Conservation (phyloP, 1,140 invertebrate species). For the Bombus pyrosoma region DNA sequence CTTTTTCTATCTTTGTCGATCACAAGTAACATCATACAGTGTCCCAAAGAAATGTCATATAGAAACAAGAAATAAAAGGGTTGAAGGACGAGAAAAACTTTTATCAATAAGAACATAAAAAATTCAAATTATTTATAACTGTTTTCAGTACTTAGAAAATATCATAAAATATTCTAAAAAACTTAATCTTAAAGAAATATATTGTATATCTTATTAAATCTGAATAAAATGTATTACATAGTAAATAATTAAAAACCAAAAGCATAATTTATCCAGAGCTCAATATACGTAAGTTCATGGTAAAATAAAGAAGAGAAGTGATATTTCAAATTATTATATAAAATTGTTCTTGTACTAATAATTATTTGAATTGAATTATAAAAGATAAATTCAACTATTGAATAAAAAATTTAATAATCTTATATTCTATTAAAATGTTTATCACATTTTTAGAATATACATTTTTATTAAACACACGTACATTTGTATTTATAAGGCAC, state of each 20-base stretch:
- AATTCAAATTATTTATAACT: not conserved
- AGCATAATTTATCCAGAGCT: too few species aligned
- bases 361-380: not conserved
- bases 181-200: not conserved
- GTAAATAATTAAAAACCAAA: not conserved
- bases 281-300: not conserved
- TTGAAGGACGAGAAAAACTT: not conserved
- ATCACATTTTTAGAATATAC: not conserved
- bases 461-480: conserved; percentile 24
- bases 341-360: not conserved
- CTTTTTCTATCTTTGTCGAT: conserved; percentile 47
- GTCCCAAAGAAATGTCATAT: not conserved
- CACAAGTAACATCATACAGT: conserved; percentile 8
- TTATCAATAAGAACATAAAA: not conserved
- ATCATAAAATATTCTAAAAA: not conserved
- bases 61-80: not conserved
- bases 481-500: conserved; percentile 7
- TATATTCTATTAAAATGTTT: not conserved
- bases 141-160: not conserved
- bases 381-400: not conserved
- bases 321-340: not conserved
- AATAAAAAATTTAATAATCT: not conserved
- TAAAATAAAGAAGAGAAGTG: not conserved
- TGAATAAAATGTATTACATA: not conserved
- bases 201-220: not conserved